A percentile compares a stretch with the other conserved stretches of the same genome.
phyloP scores from a whole-genome alignment of 2,113 vertebrate species.

The Ancistrus triradiatus region DNA sequence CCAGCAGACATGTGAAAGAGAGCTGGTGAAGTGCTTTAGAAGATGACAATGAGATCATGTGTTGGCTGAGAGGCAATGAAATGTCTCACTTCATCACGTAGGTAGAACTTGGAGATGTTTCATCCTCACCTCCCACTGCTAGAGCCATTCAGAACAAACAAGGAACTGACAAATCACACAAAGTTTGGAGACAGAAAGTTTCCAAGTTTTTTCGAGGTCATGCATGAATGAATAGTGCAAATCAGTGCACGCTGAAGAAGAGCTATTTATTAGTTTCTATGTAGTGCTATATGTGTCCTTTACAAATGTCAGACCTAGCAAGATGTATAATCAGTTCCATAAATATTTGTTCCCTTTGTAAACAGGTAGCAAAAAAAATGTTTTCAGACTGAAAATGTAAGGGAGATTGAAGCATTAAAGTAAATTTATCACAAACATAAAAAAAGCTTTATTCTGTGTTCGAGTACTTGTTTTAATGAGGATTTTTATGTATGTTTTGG shows the following conservation, averaged over 20 bases:
- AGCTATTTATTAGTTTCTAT: background rate
- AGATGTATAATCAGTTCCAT: too few relatives aligned
- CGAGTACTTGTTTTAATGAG: too few relatives aligned
- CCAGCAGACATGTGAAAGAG: constrained; percentile 31
- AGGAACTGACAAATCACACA: constrained; percentile 3
- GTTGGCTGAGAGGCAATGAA: constrained; percentile 5
- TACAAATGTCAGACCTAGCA: constrained; percentile 23
- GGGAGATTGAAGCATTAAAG: too few relatives aligned
- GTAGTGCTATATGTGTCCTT: constrained; percentile 7
- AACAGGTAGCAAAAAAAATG: too few relatives aligned
- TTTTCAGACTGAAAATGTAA: too few relatives aligned
- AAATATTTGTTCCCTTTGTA: too few relatives aligned
- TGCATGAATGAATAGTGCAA: constrained; percentile 8
- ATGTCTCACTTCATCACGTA: constrained; percentile 36
- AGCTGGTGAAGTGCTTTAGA: constrained; percentile 14
- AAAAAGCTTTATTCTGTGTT: too few relatives aligned
- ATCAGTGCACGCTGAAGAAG: constrained; percentile 13
- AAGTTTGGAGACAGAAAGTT: background rate
- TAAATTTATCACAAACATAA: too few relatives aligned
- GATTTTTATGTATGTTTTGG: too few relatives aligned
- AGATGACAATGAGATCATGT: constrained; percentile 18
- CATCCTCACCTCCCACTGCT: constrained; percentile 35
- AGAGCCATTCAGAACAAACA: constrained; percentile 11
- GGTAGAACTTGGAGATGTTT: constrained; percentile 34
- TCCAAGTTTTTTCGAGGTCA: background rate